phyloP scores from a whole-genome alignment of 1,140 invertebrate genomes.

The Nautilus pompilius region DNA sequence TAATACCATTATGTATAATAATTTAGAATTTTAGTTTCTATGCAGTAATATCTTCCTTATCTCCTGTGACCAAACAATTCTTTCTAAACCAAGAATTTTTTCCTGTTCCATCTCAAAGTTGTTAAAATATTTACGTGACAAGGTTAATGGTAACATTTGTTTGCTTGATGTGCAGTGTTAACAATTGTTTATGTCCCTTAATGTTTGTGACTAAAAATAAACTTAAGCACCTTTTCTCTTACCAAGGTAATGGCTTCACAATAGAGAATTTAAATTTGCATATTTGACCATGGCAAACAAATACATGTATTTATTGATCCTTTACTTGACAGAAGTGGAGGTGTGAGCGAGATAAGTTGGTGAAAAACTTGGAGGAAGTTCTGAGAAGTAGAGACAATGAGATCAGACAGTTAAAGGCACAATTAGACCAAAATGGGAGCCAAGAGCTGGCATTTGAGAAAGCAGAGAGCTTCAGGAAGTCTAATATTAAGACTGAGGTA shows the following conservation, averaged over 20 bases:
- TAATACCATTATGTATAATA: too few species aligned
- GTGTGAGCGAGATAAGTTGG: conserved; percentile 12
- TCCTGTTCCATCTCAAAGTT: too few species aligned
- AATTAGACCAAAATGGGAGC: neutral
- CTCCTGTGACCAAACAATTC: too few species aligned
- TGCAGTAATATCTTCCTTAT: too few species aligned
- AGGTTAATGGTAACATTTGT: too few species aligned
- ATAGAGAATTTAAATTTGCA: neutral
- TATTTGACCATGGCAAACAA: neutral
- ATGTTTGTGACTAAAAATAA: conserved; percentile 1
- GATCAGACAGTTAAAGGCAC: conserved; percentile 11
- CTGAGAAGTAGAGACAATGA: conserved; percentile 10
- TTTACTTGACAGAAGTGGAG: conserved; percentile 9
- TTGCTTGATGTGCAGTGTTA: too few species aligned
- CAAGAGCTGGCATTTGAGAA: neutral
- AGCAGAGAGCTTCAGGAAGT: neutral
- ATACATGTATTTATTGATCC: neutral
- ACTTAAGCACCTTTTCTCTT: neutral
- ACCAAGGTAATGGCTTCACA: neutral
- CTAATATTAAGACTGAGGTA: neutral
- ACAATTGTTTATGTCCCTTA: neutral
- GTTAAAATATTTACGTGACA: too few species aligned
- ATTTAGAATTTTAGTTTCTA: too few species aligned
- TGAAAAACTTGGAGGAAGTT: conserved; percentile 12
- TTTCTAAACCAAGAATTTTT: too few species aligned